Conservation (phyloP, 2,888 invertebrate species). For the Caenorhabditis zanzibari region DNA sequence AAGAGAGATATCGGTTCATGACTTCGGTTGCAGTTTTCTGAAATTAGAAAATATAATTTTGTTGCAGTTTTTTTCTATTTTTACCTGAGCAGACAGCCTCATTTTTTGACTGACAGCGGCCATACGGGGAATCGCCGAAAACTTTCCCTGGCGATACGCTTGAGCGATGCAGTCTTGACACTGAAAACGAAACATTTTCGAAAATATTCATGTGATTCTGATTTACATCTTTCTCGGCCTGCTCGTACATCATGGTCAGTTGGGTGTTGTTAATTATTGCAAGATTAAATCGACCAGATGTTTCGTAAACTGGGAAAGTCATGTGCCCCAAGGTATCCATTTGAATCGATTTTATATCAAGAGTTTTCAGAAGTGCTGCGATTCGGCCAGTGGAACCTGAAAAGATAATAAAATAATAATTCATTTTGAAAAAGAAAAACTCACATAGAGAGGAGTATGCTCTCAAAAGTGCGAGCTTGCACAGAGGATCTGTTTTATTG, state of each 20-base stretch:
- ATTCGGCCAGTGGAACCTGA: conserved; percentile 54
- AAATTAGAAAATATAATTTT: not conserved
- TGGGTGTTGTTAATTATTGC: conserved; percentile 72
- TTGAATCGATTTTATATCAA: conserved; percentile 80
- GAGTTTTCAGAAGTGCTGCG: conserved; percentile 60
- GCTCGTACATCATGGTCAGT: conserved; percentile 69
- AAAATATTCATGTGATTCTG: not conserved
- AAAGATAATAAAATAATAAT: conserved; percentile 1
- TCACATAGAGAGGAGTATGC: conserved; percentile 65
- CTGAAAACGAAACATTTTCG: conserved; percentile 47
- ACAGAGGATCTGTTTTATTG: conserved; percentile 62
- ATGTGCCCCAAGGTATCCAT: conserved; percentile 77
- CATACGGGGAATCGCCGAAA: conserved; percentile 70
- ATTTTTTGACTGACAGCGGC: conserved; percentile 58
- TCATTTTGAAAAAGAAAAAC: not conserved
- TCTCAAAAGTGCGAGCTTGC: conserved; percentile 63
- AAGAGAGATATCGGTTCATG: conserved; percentile 69
- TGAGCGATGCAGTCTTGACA: conserved; percentile 67
- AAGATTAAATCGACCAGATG: conserved; percentile 70
- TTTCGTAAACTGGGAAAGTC: conserved; percentile 72
- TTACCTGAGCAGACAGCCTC: conserved; percentile 64
- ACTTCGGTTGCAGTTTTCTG: conserved; percentile 71
- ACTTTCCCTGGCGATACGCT: conserved; percentile 72
- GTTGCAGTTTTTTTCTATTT: too few relatives aligned
- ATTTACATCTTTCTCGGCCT: conserved; percentile 75